phyloP scores from a whole-genome alignment of 2,888 invertebrate species.

The Notodonta dromedarius region DNA sequence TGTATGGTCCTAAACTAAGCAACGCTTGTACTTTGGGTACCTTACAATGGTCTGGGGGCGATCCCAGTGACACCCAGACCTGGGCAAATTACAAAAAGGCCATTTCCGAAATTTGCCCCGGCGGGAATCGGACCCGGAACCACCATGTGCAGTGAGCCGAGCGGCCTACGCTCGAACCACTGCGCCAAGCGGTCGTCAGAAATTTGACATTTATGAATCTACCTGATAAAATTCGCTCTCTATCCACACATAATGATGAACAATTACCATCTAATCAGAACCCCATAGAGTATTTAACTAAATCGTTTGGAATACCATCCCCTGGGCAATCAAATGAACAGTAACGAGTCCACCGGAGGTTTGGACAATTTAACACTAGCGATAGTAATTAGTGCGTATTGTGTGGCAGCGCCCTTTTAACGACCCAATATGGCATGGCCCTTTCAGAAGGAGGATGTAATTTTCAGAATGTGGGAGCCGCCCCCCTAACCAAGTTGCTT shows the following conservation, averaged over 20 bases:
- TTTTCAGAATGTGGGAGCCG: no score
- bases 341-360: not conserved
- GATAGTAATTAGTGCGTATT: not conserved
- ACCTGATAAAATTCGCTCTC: not conserved
- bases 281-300: slow-evolving; percentile 1
- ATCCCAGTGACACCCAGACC: no score
- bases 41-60: no score
- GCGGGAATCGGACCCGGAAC: no score
- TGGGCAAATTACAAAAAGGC: no score
- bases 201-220: not conserved
- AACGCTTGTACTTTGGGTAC: no score
- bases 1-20: no score
- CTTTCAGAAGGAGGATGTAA: not conserved
- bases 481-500: no score
- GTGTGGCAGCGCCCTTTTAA: not conserved
- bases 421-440: not conserved
- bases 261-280: not conserved
- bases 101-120: no score
- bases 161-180: no score
- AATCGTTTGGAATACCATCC: not conserved
- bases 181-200: no score
- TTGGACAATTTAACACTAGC: not conserved
- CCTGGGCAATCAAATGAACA: not conserved
- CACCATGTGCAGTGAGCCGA: no score
- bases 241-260: not conserved